These are phyloP conservation scores for Pangasius macronema DNA, from an alignment of 2,797 vertebrate genomes.

Conservation along the genomic window DNA sequence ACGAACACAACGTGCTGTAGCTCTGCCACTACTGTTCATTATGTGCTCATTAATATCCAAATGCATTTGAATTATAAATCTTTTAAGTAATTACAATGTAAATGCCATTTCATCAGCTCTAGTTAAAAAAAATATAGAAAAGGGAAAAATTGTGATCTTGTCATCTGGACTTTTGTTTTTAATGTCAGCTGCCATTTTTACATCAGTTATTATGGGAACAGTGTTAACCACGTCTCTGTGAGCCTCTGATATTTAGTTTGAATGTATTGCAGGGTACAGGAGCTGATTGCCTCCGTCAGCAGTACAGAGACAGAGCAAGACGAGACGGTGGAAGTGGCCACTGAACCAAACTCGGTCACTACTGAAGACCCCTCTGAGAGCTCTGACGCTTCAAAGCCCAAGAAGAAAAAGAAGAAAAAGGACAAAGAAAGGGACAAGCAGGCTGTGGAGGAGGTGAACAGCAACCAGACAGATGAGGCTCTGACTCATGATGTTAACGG, in stretches of 20 bases:
- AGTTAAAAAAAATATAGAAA: background rate
- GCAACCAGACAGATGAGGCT: slow-evolving; percentile 10
- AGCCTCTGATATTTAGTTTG: slow-evolving; percentile 28
- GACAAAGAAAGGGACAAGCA: slow-evolving; percentile 56
- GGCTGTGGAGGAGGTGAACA: slow-evolving; percentile 30
- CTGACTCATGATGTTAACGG: slow-evolving; percentile 41
- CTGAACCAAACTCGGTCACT: slow-evolving; percentile 37
- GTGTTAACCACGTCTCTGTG: background rate
- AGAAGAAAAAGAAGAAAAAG: slow-evolving; percentile 77
- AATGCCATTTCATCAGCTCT: background rate
- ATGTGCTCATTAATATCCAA: background rate
- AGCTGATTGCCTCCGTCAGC: slow-evolving; percentile 64
- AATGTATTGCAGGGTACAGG: slow-evolving; percentile 67
- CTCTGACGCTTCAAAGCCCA: slow-evolving; percentile 50
- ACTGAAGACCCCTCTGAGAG: slow-evolving; percentile 30
- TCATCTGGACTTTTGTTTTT: background rate
- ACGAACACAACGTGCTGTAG: background rate
- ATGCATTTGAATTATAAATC: background rate
- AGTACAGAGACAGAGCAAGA: slow-evolving; percentile 15
- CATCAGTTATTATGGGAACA: background rate
- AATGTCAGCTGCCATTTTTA: background rate
- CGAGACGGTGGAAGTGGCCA: slow-evolving; percentile 17
- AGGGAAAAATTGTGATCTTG: background rate
- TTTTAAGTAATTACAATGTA: background rate
- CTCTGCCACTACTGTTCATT: background rate